Conservation (phyloP, 1,140 invertebrate species). For the Caerostris darwini region DNA sequence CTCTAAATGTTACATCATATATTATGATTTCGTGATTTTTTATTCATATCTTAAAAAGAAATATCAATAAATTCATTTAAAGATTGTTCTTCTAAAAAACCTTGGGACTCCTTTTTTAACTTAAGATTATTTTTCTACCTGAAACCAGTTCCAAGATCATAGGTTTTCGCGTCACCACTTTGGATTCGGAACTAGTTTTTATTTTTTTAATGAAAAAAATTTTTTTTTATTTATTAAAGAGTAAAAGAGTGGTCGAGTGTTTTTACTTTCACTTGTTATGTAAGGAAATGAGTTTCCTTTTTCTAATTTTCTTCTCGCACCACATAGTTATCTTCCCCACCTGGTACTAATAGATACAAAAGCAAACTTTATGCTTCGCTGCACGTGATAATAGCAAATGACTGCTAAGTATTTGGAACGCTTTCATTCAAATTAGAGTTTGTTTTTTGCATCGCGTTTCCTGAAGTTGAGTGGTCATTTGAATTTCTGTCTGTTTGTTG, state of each 20-base stretch:
- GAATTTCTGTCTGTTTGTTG: background rate
- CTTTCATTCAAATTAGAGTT: background rate
- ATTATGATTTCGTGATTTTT: background rate
- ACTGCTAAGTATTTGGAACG: background rate
- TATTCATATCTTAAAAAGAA: background rate
- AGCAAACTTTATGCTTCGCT: background rate
- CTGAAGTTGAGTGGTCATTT: background rate
- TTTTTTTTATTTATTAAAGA: too few relatives aligned
- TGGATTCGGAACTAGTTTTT: background rate
- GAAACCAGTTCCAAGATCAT: background rate
- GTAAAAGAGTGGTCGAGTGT: background rate
- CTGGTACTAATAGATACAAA: conserved; percentile 19
- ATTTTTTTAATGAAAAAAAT: background rate
- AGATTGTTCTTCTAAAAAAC: background rate
- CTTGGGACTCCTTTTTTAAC: background rate
- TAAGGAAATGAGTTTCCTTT: background rate
- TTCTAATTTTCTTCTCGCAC: background rate
- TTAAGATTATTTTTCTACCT: background rate
- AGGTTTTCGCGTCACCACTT: background rate
- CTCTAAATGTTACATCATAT: background rate
- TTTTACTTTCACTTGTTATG: conserved; percentile 11
- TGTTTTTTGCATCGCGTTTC: background rate
- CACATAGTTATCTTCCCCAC: conserved; percentile 1
- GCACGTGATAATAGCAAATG: conserved; percentile 3
- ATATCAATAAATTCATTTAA: conserved; percentile 2